Conservation (phyloP, 2,113 vertebrate species). For the Connochaetes taurinus region DNA sequence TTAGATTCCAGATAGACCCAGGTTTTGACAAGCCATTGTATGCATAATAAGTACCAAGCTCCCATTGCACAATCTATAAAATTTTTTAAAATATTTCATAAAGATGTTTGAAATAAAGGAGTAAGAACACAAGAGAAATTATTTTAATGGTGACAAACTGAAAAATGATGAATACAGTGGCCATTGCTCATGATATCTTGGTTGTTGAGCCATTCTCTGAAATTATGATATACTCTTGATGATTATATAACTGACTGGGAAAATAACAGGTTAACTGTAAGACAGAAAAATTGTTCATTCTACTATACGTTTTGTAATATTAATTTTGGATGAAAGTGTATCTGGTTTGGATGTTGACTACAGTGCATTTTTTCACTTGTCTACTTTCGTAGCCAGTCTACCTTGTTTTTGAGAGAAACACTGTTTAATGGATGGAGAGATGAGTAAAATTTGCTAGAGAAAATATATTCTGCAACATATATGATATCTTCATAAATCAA, state of each 20-base stretch:
- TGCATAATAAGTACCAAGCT: neutral
- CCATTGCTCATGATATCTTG: neutral
- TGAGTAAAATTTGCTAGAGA: neutral
- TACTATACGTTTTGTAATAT: neutral
- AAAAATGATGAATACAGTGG: neutral
- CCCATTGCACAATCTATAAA: neutral
- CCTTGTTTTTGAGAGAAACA: slow-evolving; percentile 8
- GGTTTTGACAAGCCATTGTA: neutral
- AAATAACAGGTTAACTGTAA: neutral
- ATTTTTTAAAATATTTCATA: neutral
- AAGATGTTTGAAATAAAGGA: neutral
- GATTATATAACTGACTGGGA: neutral
- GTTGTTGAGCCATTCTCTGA: neutral
- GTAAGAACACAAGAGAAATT: neutral
- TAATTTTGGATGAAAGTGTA: slow-evolving; percentile 1
- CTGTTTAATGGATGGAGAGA: slow-evolving; percentile 25
- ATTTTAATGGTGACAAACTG: slow-evolving; percentile 3
- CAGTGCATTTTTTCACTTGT: neutral
- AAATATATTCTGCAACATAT: neutral
- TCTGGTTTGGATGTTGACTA: neutral
- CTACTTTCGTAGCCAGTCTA: neutral
- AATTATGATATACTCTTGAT: neutral
- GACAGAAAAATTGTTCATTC: neutral
- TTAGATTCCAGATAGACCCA: slow-evolving; percentile 1
- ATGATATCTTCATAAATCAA: neutral